phyloP scores from a whole-genome alignment of 2,113 vertebrate genomes.

The Poicephalus meyeri region DNA sequence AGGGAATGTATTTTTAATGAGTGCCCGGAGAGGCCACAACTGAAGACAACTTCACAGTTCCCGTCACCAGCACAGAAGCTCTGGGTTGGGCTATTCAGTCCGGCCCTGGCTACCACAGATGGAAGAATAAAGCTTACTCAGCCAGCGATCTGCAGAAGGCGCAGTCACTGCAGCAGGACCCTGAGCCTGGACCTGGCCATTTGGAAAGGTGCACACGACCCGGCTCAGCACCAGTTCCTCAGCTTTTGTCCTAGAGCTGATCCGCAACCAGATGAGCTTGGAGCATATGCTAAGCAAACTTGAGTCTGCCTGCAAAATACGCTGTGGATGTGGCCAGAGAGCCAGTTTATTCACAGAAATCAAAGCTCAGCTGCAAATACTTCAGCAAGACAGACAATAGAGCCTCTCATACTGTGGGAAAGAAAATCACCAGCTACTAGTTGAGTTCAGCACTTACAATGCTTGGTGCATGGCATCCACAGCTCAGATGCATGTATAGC shows the following conservation, averaged over 20 bases:
- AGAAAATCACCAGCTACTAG: neutral
- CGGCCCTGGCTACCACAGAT: fast-evolving
- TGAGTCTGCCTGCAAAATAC: neutral
- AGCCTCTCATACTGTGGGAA: neutral
- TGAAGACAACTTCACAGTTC: neutral
- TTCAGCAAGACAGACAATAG: neutral
- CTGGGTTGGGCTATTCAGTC: neutral
- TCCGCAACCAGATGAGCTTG: fast-evolving
- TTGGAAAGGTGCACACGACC: neutral
- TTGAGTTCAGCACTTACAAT: neutral
- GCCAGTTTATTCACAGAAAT: neutral
- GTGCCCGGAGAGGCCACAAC: neutral
- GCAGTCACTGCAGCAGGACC: neutral
- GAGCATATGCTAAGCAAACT: neutral
- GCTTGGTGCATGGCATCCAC: neutral
- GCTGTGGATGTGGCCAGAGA: neutral
- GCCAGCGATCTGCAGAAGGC: neutral
- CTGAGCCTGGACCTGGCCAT: neutral
- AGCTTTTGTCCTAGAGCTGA: neutral
- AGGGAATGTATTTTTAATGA: fast-evolving
- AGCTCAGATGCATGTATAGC: neutral
- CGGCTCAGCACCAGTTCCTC: neutral
- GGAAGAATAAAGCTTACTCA: neutral
- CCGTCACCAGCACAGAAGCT: neutral
- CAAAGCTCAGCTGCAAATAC: slow-evolving; percentile 40